Evolutionary conservation across 2,797 vertebrate genomes (phyloP).

Genomic region (Todus mexicanus): DNA sequence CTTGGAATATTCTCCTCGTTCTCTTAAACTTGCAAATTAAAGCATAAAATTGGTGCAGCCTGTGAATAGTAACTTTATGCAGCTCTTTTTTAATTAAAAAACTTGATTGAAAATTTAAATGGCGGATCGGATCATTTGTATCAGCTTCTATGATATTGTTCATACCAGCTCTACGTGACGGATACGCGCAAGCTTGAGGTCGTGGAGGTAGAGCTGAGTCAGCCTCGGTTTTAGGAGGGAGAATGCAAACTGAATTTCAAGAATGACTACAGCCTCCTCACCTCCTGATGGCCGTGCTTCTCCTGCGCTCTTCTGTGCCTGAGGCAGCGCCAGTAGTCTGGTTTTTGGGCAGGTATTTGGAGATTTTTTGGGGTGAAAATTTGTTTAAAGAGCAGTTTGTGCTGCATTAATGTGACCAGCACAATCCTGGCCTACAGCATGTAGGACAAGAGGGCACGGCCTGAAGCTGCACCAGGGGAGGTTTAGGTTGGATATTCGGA

Average conservation of each 20-base stretch:
- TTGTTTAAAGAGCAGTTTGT: neutral
- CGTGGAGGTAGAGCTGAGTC: neutral
- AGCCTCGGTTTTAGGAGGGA: neutral
- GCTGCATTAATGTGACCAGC: neutral
- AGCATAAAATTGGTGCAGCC: neutral
- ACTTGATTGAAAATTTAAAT: constrained; percentile 26
- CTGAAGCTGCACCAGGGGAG: too few species aligned
- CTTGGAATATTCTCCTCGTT: neutral
- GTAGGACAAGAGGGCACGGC: too few species aligned
- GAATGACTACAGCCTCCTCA: too few species aligned
- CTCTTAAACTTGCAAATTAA: neutral
- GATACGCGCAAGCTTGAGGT: neutral
- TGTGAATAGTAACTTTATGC: neutral
- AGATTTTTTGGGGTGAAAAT: neutral
- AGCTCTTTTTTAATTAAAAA: constrained; percentile 57
- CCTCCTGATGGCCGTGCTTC: neutral
- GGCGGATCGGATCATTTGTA: neutral
- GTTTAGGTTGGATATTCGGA: too few species aligned
- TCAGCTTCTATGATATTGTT: too few species aligned
- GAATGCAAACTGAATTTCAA: neutral
- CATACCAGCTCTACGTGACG: neutral
- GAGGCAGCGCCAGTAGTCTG: neutral
- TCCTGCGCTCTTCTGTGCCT: neutral
- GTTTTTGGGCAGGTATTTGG: neutral
- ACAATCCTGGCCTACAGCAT: neutral